Base-by-base conservation (phyloP, 2,888 invertebrate genomes). In the Nycteola revayana region DNA sequence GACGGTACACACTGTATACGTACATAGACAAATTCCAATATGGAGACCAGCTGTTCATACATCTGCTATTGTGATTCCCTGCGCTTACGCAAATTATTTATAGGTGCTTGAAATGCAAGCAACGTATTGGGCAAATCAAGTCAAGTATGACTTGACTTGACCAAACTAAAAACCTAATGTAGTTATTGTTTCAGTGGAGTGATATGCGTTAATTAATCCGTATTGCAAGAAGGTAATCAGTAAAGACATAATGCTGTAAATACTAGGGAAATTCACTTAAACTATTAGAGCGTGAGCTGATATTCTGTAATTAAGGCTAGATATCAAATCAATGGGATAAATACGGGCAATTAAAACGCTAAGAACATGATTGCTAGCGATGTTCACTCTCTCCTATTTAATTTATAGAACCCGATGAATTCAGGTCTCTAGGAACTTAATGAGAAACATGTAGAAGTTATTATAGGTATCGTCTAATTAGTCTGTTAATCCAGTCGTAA, bases 31-130 rank as follows among this genome's bases (percentile, higher is more conserved):
- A 60, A 65, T 66, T 66, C 60, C 57, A 75, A 68, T 68, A 74
- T 74, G 73, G 66, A 61, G 39, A 66, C 65, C 76, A 81, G 74
- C 71, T 80, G 79, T 66, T 68, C 59, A 60, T 58, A 66, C 78
- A 80, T 74, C 72, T 76, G 75, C 74, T 66, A 77, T 79, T 78
- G 75, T 79, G 66, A 78, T 77, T 74, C 66, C 61, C 61, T 66
- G 65, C 55, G 66, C 66, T 70, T 73, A 64, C 71, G 69, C 69
- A 75, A 72, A 73, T 74, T 73, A 75, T 75, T 79, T 72, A 69
- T 56, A 66, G 63, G 54, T 65, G 60, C 61, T n/a, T n/a, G n/a
- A n/a, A 60, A 64, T 60, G 64, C 60, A 66, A 60, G 67, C 67
- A 66, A 64, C 65, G 45, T 36, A 40, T n/a, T n/a, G n/a, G n/a